Evolutionary conservation across 2,797 vertebrate species (phyloP).

Genomic region (Hypotaenidia philippensis): DNA sequence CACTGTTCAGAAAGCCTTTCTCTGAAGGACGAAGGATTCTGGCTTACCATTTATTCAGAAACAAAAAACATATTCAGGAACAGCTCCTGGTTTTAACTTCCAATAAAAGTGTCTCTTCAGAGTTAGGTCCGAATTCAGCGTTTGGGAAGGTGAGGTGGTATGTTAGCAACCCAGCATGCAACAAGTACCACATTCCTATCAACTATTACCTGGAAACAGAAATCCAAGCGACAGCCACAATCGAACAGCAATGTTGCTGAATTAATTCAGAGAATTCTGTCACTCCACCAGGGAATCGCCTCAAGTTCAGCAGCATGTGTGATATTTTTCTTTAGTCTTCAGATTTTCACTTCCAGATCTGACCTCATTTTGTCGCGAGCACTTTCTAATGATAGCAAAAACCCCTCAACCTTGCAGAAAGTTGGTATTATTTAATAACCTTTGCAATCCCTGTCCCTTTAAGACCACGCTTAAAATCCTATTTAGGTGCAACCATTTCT

Average conservation of each 20-base stretch:
- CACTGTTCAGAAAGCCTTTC: not conserved
- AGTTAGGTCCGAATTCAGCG: not conserved
- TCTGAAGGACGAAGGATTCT: not conserved
- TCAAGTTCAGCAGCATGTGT: not conserved
- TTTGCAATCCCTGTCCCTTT: not conserved
- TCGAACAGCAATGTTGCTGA: not conserved
- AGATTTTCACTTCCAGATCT: not conserved
- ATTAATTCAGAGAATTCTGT: not conserved
- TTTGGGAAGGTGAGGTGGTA: not conserved
- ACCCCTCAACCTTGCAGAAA: not conserved
- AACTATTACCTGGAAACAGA: not conserved
- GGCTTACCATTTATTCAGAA: not conserved
- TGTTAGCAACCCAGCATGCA: rapidly evolving
- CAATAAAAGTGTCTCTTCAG: not conserved
- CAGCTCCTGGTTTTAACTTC: not conserved
- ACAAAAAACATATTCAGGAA: not conserved
- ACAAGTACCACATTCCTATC: not conserved
- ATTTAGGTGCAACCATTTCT: not conserved
- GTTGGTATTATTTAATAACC: not conserved
- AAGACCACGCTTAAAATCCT: not conserved
- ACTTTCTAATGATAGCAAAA: not conserved
- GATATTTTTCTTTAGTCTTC: not conserved
- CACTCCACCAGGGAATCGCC: not conserved
- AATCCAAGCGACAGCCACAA: not conserved
- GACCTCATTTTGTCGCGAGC: not conserved